Evolutionary conservation across 2,113 vertebrate genomes (phyloP).

Genomic region (Bostrychus sinensis): DNA sequence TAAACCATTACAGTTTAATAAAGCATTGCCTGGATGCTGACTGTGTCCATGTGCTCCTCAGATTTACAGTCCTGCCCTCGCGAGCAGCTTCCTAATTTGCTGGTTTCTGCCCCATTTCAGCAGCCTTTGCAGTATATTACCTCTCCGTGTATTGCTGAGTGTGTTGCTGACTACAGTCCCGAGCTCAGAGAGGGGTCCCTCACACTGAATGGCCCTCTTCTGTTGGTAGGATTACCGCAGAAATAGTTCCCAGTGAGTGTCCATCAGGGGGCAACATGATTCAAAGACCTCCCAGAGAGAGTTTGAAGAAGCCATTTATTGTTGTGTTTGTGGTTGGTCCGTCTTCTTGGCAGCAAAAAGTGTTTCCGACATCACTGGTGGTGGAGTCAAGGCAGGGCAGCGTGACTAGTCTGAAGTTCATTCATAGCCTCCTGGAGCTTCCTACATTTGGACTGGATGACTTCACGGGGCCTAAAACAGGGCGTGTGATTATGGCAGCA

Average conservation of each 20-base stretch:
- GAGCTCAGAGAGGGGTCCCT: conserved; percentile 36
- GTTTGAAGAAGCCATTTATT: conserved; percentile 41
- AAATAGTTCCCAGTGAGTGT: conserved; percentile 41
- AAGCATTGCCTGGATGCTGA: conserved; percentile 27
- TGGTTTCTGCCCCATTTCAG: conserved; percentile 40
- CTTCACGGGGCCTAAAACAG: conserved; percentile 1
- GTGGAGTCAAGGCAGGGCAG: conserved; percentile 8
- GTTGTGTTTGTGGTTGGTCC: conserved; percentile 26
- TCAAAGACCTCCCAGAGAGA: conserved; percentile 59
- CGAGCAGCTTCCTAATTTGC: conserved; percentile 29
- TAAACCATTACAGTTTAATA: conserved; percentile 11
- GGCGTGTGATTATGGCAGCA: not conserved
- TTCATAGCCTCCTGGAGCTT: conserved; percentile 37
- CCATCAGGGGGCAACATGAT: conserved; percentile 36
- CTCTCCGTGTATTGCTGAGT: conserved; percentile 27
- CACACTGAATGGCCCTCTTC: conserved; percentile 47
- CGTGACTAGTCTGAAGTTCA: conserved; percentile 16
- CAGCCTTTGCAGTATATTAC: conserved; percentile 29
- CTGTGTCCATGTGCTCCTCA: conserved; percentile 10
- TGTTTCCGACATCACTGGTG: conserved; percentile 6
- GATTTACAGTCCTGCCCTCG: conserved; percentile 38
- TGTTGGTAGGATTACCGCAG: conserved; percentile 32
- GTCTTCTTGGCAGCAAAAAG: conserved; percentile 23
- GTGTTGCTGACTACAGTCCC: conserved; percentile 28
- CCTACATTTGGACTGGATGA: not conserved